Conservation (phyloP, 1,140 invertebrate genomes). For the Thaumetopoea pityocampa region DNA sequence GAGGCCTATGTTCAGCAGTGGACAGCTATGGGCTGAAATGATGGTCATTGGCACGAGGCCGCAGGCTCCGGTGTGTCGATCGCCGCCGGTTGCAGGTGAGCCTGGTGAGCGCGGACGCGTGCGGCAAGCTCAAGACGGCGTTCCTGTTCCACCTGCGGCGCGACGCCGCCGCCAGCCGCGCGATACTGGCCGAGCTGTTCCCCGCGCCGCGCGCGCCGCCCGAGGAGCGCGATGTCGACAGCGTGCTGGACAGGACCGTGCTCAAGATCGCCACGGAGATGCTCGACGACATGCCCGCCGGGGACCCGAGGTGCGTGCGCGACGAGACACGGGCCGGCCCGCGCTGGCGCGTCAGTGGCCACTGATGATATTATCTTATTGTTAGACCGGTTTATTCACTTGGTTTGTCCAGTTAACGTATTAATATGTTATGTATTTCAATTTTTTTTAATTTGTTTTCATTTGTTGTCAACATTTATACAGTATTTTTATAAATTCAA, state of each 20-base stretch:
- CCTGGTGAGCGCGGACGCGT: slow-evolving; percentile 38
- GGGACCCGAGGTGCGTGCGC: slow-evolving; percentile 86
- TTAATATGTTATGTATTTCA: background rate
- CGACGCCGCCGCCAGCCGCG: slow-evolving; percentile 76
- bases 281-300: slow-evolving; percentile 91
- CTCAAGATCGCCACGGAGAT: slow-evolving; percentile 86
- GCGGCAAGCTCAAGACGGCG: slow-evolving; percentile 84
- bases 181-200: slow-evolving; percentile 82
- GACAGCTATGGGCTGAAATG: too few relatives aligned
- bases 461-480: too few relatives aligned
- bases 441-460: too few relatives aligned
- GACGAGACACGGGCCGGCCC: background rate
- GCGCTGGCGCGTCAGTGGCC: too few relatives aligned
- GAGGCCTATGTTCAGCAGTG: too few relatives aligned
- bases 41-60: too few relatives aligned
- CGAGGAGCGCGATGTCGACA: slow-evolving; percentile 72
- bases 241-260: slow-evolving; percentile 81
- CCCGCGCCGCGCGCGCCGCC: slow-evolving; percentile 54
- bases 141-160: slow-evolving; percentile 83
- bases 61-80: too few relatives aligned
- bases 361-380: too few relatives aligned
- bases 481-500: too few relatives aligned
- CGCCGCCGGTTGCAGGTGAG: slow-evolving; percentile 26
- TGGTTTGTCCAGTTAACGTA: too few relatives aligned
- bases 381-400: too few relatives aligned